A percentile compares a stretch with the other conserved stretches of the same genome.
phyloP scores from a whole-genome alignment of 2,888 invertebrate species.

The Chromoteleia sp. region DNA sequence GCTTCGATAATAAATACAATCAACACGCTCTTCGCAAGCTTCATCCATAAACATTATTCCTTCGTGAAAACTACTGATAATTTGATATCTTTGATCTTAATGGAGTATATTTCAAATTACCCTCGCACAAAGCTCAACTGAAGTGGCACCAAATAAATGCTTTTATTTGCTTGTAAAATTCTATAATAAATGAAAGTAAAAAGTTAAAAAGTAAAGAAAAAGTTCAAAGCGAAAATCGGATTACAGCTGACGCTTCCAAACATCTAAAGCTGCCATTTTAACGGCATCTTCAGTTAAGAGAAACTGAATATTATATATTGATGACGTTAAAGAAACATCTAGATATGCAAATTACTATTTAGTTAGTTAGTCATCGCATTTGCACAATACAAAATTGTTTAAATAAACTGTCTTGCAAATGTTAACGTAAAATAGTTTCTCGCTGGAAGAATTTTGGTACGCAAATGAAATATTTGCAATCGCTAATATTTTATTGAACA shows the following conservation, averaged over 20 bases:
- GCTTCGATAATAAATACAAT: neutral
- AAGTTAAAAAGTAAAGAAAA: constrained; percentile 33
- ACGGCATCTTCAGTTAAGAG: neutral
- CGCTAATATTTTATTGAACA: neutral
- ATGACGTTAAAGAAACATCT: constrained; percentile 8
- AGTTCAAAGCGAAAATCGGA: constrained; percentile 32
- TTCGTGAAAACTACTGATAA: neutral
- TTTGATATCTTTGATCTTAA: neutral
- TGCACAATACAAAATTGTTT: too few relatives aligned
- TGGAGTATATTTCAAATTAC: neutral
- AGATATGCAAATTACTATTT: neutral
- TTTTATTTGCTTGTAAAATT: constrained; percentile 31
- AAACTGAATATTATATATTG: constrained; percentile 29
- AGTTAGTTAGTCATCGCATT: neutral
- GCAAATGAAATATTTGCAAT: neutral
- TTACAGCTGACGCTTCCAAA: constrained; percentile 39
- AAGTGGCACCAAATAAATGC: constrained; percentile 25
- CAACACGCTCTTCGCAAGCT: neutral
- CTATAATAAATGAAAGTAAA: constrained; percentile 12
- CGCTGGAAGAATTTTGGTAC: too few relatives aligned
- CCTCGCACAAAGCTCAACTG: constrained; percentile 5
- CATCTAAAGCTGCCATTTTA: constrained; percentile 33
- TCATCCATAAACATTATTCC: neutral
- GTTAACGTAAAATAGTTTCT: neutral
- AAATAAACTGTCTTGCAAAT: neutral